These are phyloP conservation scores for Noctua pronuba DNA, from an alignment of 2,888 invertebrate species.

Conservation along the genomic window DNA sequence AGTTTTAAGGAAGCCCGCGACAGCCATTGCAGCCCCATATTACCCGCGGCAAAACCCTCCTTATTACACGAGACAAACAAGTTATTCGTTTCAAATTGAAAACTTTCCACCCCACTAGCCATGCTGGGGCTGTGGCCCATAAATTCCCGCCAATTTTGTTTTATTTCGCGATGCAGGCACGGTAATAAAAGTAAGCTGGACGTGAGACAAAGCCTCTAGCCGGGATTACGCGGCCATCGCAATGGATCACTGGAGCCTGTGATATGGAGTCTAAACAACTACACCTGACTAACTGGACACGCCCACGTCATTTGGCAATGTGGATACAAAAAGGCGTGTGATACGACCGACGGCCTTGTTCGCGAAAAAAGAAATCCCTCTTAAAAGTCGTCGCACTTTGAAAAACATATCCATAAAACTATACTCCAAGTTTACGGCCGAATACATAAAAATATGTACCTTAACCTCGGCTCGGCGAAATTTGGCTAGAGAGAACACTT, in stretches of 20 bases:
- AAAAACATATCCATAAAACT: constrained; percentile 81
- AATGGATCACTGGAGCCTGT: constrained; percentile 87
- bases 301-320: constrained; percentile 65
- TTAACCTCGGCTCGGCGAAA: constrained; percentile 71
- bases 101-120: constrained; percentile 90
- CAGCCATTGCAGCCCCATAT: constrained; percentile 87
- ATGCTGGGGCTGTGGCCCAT: constrained; percentile 86
- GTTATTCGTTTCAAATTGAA: constrained; percentile 91
- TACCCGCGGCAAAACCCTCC: constrained; percentile 87
- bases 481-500: constrained; percentile 71
- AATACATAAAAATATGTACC: constrained; percentile 78
- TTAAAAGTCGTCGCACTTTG: constrained; percentile 76
- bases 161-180: constrained; percentile 90
- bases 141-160: constrained; percentile 91
- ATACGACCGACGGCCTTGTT: constrained; percentile 65
- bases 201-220: constrained; percentile 89
- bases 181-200: constrained; percentile 91
- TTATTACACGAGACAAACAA: constrained; percentile 89
- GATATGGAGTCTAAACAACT: constrained; percentile 86
- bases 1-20: constrained; percentile 89
- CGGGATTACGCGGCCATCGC: constrained; percentile 88
- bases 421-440: constrained; percentile 78
- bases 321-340: constrained; percentile 61
- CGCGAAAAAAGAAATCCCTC: constrained; percentile 71
- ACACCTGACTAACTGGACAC: constrained; percentile 80